phyloP scores from a whole-genome alignment of 2,888 invertebrate genomes.

The Gasteruption jaculator region DNA sequence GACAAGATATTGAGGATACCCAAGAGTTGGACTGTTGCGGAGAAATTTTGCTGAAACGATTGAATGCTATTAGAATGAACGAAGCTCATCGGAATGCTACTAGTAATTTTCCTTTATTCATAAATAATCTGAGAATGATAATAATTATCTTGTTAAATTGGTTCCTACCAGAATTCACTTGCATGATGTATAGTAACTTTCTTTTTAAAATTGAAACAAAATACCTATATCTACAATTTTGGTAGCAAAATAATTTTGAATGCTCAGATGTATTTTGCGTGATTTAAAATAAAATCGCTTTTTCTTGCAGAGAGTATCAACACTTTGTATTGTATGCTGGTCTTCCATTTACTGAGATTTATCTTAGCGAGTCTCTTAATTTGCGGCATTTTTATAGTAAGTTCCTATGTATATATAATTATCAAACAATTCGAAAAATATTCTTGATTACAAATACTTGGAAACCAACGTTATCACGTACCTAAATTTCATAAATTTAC shows the following conservation, averaged over 20 bases:
- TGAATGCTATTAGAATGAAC: slow-evolving; percentile 50
- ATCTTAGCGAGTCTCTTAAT: too few relatives aligned
- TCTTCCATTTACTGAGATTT: too few relatives aligned
- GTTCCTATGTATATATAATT: too few relatives aligned
- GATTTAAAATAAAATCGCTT: too few relatives aligned
- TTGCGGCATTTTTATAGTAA: too few relatives aligned
- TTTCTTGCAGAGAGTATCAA: too few relatives aligned
- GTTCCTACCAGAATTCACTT: background rate
- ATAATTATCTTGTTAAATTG: background rate
- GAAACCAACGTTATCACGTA: slow-evolving; percentile 1
- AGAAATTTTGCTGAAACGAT: slow-evolving; percentile 44
- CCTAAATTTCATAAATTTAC: slow-evolving; percentile 15
- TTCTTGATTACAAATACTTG: background rate
- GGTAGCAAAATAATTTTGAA: too few relatives aligned
- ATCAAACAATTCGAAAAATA: background rate
- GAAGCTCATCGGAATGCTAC: slow-evolving; percentile 50
- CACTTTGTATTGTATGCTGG: too few relatives aligned
- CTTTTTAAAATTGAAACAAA: background rate
- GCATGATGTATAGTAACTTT: background rate
- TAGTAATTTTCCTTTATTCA: slow-evolving; percentile 32
- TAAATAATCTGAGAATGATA: background rate
- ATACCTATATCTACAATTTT: too few relatives aligned
- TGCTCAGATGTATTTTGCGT: too few relatives aligned
- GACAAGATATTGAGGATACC: slow-evolving; percentile 50
- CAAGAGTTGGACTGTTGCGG: slow-evolving; percentile 47